These are phyloP conservation scores for Daubentonia madagascariensis DNA, from an alignment of 2,113 vertebrate species.

Conservation along the genomic window DNA sequence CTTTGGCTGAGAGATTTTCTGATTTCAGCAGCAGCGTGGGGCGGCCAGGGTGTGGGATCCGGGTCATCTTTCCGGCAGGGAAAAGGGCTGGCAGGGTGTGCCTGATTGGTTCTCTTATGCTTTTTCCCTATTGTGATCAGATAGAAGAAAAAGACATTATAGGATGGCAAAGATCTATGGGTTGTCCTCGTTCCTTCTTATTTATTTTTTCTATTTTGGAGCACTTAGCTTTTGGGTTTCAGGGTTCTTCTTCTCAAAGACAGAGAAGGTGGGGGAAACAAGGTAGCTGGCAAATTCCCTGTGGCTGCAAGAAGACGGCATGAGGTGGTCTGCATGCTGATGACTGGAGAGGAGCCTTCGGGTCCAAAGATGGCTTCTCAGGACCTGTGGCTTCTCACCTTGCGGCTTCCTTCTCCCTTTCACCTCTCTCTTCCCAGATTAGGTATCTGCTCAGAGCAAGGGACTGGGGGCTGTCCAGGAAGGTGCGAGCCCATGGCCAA, in stretches of 20 bases:
- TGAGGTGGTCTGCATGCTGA: neutral
- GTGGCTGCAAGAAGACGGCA: neutral
- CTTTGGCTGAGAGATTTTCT: neutral
- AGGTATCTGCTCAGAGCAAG: neutral
- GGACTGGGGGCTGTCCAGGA: neutral
- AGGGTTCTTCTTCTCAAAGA: neutral
- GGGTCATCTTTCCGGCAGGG: neutral
- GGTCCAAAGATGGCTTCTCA: neutral
- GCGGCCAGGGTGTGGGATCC: neutral
- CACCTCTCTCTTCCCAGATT: neutral
- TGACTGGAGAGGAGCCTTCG: neutral
- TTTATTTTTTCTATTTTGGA: neutral
- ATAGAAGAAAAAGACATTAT: neutral
- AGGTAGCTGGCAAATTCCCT: neutral
- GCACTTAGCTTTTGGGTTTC: neutral
- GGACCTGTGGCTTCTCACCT: neutral
- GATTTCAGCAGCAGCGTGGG: neutral
- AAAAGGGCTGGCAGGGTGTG: neutral
- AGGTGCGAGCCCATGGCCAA: neutral
- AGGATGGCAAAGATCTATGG: neutral
- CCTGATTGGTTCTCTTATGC: neutral
- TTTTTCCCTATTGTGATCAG: neutral
- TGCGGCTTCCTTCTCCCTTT: neutral
- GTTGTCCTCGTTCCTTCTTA: neutral
- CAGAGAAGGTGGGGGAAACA: neutral